Conservation (phyloP, 1,140 invertebrate genomes). For the Drosophila truncata region DNA sequence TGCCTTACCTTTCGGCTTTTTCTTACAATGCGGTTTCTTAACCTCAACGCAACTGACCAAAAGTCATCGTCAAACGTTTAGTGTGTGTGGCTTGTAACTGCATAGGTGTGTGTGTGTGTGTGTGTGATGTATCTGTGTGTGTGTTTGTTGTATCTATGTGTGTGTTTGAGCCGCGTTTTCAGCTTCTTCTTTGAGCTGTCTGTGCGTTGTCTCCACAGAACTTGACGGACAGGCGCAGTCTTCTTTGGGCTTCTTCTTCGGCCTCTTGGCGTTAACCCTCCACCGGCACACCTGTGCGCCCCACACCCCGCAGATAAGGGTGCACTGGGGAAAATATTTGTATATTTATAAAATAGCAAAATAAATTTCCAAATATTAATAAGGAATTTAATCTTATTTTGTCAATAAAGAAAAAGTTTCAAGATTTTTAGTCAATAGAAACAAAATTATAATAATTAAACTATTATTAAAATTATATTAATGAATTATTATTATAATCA, state of each 20-base stretch:
- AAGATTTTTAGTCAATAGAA: background rate
- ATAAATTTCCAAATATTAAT: background rate
- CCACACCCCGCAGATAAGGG: background rate
- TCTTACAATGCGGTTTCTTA: conserved; percentile 10
- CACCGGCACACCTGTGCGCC: background rate
- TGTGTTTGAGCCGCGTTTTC: conserved; percentile 6
- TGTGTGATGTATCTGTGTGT: conserved; percentile 3
- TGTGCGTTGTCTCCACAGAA: conserved; percentile 34
- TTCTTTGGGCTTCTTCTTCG: conserved; percentile 13
- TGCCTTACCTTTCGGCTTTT: conserved; percentile 12
- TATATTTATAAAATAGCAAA: background rate
- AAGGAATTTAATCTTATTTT: no score
- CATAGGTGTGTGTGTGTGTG: background rate
- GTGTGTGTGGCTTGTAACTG: conserved; percentile 9
- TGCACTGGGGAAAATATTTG: background rate
- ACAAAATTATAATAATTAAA: no score
- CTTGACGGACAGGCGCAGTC: conserved; percentile 58
- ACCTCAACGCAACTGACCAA: conserved; percentile 14
- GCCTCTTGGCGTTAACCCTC: background rate
- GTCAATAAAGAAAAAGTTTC: background rate
- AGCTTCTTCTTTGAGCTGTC: conserved; percentile 9
- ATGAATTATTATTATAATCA: no score
- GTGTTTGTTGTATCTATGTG: background rate
- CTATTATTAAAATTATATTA: no score
- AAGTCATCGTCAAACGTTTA: conserved; percentile 29